phyloP scores from a whole-genome alignment of 2,888 invertebrate genomes.

The Sinohyriopsis cumingii region DNA sequence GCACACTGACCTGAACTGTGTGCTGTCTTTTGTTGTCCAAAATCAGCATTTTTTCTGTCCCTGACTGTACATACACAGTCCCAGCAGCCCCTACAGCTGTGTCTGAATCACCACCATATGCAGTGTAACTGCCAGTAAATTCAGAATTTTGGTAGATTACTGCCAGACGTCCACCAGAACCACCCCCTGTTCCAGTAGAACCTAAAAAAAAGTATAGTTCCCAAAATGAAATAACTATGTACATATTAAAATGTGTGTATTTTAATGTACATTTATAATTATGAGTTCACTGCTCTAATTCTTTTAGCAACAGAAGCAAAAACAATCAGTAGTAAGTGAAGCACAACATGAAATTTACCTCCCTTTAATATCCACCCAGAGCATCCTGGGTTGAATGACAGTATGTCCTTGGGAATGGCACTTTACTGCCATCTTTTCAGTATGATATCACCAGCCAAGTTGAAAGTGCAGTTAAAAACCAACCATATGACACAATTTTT shows the following conservation, averaged over 20 bases:
- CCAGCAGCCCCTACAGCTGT: slow-evolving; percentile 52
- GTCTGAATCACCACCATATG: slow-evolving; percentile 44
- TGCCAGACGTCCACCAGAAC: slow-evolving; percentile 52
- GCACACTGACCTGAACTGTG: slow-evolving; percentile 22
- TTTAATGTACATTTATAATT: too few species aligned
- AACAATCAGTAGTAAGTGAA: too few species aligned
- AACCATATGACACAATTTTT: too few species aligned
- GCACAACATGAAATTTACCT: too few species aligned
- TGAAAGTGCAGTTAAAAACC: too few species aligned
- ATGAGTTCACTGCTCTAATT: too few species aligned
- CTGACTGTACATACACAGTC: slow-evolving; percentile 43
- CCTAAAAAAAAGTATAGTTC: slow-evolving; percentile 14
- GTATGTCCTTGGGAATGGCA: too few species aligned
- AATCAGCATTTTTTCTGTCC: slow-evolving; percentile 20
- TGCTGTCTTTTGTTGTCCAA: slow-evolving; percentile 34
- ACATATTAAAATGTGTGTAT: neutral
- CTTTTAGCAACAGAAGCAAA: too few species aligned
- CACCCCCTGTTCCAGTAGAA: slow-evolving; percentile 33
- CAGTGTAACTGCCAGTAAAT: slow-evolving; percentile 41
- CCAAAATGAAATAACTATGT: neutral
- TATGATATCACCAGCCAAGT: too few species aligned
- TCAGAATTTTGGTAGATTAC: slow-evolving; percentile 41
- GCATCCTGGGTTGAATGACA: too few species aligned
- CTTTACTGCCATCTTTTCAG: too few species aligned
- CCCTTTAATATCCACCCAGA: too few species aligned